Evolutionary conservation across 1,140 invertebrate genomes (phyloP).

Genomic region (Brachionus rubens): DNA sequence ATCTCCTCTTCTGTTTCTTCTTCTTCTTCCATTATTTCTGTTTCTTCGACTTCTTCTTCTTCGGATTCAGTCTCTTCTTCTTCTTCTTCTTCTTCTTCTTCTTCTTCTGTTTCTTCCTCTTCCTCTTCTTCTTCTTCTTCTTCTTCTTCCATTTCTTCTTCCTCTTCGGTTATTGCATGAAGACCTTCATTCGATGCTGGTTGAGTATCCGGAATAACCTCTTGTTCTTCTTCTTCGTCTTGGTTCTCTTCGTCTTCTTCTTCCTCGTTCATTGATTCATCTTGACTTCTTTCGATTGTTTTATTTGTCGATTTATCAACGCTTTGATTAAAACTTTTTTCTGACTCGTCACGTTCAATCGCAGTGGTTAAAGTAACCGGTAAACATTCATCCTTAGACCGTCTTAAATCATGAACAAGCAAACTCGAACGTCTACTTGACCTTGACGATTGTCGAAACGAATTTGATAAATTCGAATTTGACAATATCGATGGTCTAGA

Average conservation of each 20-base stretch:
- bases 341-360: not conserved
- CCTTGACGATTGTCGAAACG: not conserved
- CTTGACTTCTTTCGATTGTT: not conserved
- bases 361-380: not conserved
- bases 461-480: not conserved
- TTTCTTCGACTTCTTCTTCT: not conserved
- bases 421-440: slow-evolving; percentile 1
- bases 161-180: not conserved
- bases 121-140: not conserved
- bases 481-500: not conserved
- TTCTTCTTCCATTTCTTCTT: not conserved
- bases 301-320: too few species aligned
- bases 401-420: not conserved
- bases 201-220: not conserved
- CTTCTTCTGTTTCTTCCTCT: not conserved
- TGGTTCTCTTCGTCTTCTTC: not conserved
- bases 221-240: not conserved
- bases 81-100: not conserved
- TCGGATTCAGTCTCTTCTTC: not conserved
- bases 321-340: not conserved
- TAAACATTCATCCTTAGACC: not conserved
- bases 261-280: not conserved
- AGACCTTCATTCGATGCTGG: not conserved
- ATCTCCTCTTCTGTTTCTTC: not conserved
- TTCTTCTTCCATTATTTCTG: not conserved